A percentile compares a stretch with the other conserved stretches of the same genome.
These are phyloP conservation scores for Philopedon plagiatum DNA, from an alignment of 2,888 invertebrate species.

Conservation along the genomic window DNA sequence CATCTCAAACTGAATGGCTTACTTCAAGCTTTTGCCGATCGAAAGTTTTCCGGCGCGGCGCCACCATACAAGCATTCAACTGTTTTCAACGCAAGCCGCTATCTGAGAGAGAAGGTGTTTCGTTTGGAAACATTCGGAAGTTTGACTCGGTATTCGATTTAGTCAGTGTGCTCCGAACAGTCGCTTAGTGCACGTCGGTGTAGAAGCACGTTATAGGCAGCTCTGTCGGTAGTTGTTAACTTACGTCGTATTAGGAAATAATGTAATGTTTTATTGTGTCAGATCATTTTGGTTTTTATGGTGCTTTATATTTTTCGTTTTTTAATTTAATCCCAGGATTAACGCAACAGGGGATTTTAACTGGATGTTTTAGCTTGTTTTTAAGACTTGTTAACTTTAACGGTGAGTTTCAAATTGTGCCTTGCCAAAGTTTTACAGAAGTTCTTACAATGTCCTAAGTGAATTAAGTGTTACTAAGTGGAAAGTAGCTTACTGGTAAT, in stretches of 20 bases:
- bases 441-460: background rate
- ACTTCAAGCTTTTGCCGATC: constrained; percentile 18
- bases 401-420: constrained; percentile 29
- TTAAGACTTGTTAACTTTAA: constrained; percentile 32
- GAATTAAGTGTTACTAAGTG: background rate
- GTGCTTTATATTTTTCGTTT: constrained; percentile 31
- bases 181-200: constrained; percentile 39
- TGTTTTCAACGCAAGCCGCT: constrained; percentile 45
- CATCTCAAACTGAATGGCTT: background rate
- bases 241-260: constrained; percentile 7
- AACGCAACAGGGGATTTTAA: constrained; percentile 11
- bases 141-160: constrained; percentile 26
- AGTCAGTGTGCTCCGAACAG: constrained; percentile 42
- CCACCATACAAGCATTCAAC: constrained; percentile 43
- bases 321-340: constrained; percentile 23
- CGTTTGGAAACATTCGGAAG: constrained; percentile 40
- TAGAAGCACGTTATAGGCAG: constrained; percentile 22
- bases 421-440: background rate
- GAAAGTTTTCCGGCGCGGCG: constrained; percentile 41
- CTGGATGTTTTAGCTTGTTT: constrained; percentile 19
- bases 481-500: background rate
- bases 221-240: constrained; percentile 7
- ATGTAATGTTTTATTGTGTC: constrained; percentile 32
- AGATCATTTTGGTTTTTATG: constrained; percentile 28
- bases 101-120: constrained; percentile 42